Evolutionary conservation across 2,888 invertebrate genomes (phyloP).

Genomic region (Eristalinus sepulchralis): DNA sequence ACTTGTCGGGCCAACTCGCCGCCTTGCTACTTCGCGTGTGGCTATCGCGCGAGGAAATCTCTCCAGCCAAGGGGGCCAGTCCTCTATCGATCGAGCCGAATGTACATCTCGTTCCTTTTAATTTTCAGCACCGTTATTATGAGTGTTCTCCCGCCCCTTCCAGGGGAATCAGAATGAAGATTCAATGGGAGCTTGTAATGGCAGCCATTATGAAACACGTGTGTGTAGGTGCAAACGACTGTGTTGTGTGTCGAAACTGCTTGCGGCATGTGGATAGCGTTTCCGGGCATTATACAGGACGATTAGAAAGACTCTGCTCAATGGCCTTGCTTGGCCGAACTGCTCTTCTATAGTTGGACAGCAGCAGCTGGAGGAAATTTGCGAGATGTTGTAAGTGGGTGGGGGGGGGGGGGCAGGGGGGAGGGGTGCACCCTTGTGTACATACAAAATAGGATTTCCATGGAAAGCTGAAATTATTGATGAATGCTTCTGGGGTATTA

Average conservation of each 20-base stretch:
- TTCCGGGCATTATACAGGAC: conserved; percentile 9
- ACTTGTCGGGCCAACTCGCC: neutral
- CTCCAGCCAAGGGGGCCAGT: neutral
- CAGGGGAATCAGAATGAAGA: neutral
- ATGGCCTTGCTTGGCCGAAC: neutral
- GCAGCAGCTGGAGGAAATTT: neutral
- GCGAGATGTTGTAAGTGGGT: neutral
- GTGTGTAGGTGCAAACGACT: conserved; percentile 11
- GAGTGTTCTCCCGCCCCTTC: neutral
- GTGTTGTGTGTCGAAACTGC: conserved; percentile 16
- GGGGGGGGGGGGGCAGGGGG: neutral
- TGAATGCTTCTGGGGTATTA: neutral
- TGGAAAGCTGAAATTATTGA: neutral
- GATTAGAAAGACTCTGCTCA: neutral
- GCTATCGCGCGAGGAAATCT: neutral
- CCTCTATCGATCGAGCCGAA: neutral
- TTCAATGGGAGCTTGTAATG: neutral
- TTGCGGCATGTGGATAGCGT: conserved; percentile 8
- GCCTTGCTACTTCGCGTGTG: neutral
- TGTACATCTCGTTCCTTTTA: neutral
- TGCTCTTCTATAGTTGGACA: neutral
- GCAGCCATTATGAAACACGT: neutral
- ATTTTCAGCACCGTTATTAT: neutral
- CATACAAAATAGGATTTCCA: neutral
- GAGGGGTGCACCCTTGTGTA: neutral